Evolutionary conservation across 2,888 invertebrate genomes (phyloP).

Genomic region (Pherbina coryleti): DNA sequence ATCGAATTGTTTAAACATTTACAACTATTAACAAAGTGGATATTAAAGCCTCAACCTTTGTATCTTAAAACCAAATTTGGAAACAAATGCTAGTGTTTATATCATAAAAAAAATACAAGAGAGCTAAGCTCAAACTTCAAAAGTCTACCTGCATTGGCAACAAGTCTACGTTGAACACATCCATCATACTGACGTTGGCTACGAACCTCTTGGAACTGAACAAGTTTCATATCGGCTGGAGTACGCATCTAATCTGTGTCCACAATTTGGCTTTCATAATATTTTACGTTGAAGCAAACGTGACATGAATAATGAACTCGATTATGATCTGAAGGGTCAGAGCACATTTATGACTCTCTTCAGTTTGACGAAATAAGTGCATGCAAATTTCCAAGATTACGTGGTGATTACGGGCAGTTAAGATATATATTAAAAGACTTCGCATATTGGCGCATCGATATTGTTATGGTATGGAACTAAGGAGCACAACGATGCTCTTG

Average conservation of each 20-base stretch:
- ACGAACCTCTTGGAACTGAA: background rate
- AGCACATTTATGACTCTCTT: slow-evolving; percentile 41
- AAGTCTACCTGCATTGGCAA: background rate
- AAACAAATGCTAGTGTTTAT: background rate
- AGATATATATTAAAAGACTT: slow-evolving; percentile 48
- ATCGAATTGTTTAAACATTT: too few relatives aligned
- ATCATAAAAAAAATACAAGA: background rate
- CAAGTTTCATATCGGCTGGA: background rate
- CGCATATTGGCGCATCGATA: slow-evolving; percentile 27
- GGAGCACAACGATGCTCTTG: background rate
- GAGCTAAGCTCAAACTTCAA: background rate
- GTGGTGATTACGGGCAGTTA: slow-evolving; percentile 64
- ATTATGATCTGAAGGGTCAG: slow-evolving; percentile 61
- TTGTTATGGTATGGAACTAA: too few relatives aligned
- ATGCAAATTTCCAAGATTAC: slow-evolving; percentile 67
- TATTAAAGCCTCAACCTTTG: background rate
- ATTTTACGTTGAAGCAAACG: slow-evolving; percentile 54
- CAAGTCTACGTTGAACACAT: slow-evolving; percentile 20
- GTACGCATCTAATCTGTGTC: slow-evolving; percentile 33
- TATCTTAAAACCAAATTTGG: background rate
- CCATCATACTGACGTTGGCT: slow-evolving; percentile 31
- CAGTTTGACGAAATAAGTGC: slow-evolving; percentile 51
- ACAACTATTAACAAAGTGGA: background rate
- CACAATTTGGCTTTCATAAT: slow-evolving; percentile 36
- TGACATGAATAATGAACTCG: slow-evolving; percentile 65